A percentile compares a stretch with the other conserved stretches of the same genome.
Evolutionary conservation across 2,888 invertebrate genomes (phyloP).

Genomic region (Xanthia icteritia): DNA sequence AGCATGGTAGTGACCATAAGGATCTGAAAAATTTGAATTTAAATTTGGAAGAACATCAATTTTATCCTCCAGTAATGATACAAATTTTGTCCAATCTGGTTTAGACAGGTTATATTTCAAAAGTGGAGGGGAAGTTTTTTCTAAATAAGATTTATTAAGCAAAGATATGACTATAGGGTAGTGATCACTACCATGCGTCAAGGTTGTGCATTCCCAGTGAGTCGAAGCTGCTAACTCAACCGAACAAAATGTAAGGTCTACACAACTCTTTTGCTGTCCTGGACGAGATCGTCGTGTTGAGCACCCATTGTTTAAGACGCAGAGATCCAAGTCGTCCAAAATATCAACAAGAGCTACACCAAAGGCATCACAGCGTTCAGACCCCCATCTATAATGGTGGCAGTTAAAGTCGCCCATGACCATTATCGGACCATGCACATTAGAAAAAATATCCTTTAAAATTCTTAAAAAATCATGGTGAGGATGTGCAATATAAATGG

Average conservation of each 20-base stretch:
- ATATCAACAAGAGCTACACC: neutral
- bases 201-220: neutral
- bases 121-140: neutral
- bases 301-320: neutral
- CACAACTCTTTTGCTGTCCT: conserved; percentile 1
- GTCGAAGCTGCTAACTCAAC: neutral
- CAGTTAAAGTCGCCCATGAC: neutral
- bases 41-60: neutral
- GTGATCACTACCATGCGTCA: conserved; percentile 6
- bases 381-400: neutral
- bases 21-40: neutral
- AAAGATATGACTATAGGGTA: neutral
- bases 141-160: neutral
- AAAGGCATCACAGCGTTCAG: conserved; percentile 1
- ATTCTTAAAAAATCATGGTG: neutral
- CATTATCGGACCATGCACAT: neutral
- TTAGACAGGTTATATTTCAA: too few species aligned
- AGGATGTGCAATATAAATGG: neutral
- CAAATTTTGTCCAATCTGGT: too few species aligned
- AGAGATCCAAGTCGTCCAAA: neutral
- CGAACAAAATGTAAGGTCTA: conserved; percentile 2
- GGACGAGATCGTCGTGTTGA: neutral
- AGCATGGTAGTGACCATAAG: neutral
- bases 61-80: conserved; percentile 2
- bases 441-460: too few species aligned